Base-by-base conservation (phyloP, 2,888 invertebrate genomes). In the Dichetophora obliterata region DNA sequence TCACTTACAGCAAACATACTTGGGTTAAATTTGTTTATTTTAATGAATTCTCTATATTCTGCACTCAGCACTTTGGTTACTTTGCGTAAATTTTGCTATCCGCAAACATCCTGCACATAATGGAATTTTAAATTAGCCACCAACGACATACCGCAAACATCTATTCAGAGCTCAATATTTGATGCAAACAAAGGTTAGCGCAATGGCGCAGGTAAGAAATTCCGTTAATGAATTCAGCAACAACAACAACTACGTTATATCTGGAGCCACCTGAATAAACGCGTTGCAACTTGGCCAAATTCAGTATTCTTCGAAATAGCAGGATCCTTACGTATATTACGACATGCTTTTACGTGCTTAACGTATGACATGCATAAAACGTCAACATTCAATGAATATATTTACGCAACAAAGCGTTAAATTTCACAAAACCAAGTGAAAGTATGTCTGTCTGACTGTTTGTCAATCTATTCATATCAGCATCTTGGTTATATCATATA, bases 91-190 rank as follows among this genome's bases (percentile, higher is more conserved):
- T 37, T 37, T 37, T 59, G 22, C 14, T 59, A 59, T 59, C 59
- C 24, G 59, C 59, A 59, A 59, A 59, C 37, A 37, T 37, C 5
- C 59, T 59, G 48, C 48, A 48, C 11, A 43, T 68, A 68, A 68
- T 68, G 43, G 68, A 68, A 68, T 68, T 68, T 68, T 48, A 68
- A 68, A 68, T 68, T 43, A 68, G 48, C 68, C 24, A 68, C 22
- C 22, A 48, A 5, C 19, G 16, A 2, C 43, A 48, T 50, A n/a
- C n/a, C 48, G 50, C 66, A 48, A 65, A 68, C 68, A 68, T 48
- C n/a, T 48, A 19, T 48, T 48, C 16, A 68, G n/a, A n/a, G 50
- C 16, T 48, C 43, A 68, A 68, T 68, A 68, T 48, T 68, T 68
- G 48, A 43, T 43, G 68, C 68, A 68, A 68, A 68, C 50, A 68